phyloP scores from a whole-genome alignment of 1,140 invertebrate genomes.

The Sycobia sp. region DNA sequence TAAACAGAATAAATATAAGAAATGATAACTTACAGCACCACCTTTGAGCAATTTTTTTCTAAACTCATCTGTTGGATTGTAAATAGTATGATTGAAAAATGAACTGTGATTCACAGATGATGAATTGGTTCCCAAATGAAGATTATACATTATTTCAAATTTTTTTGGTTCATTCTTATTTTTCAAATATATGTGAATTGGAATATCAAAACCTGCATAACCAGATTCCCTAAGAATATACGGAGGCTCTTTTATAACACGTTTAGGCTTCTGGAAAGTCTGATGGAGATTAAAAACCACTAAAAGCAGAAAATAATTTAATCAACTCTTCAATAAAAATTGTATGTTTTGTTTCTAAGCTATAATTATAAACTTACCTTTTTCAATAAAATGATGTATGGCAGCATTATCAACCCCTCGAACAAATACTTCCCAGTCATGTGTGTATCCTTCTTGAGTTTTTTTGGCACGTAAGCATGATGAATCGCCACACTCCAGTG shows the following conservation, averaged over 20 bases:
- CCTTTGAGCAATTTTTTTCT: constrained; percentile 84
- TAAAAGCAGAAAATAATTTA: constrained; percentile 38
- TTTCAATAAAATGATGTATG: constrained; percentile 91
- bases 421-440: constrained; percentile 98
- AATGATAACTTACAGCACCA: constrained; percentile 68
- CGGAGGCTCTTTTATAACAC: constrained; percentile 90
- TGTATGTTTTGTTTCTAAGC: neutral
- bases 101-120: constrained; percentile 70
- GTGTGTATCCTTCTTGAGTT: constrained; percentile 89
- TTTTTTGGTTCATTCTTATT: constrained; percentile 91
- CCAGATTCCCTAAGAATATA: constrained; percentile 89
- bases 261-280: constrained; percentile 87
- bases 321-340: neutral
- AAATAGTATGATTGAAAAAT: constrained; percentile 79
- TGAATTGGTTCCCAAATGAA: constrained; percentile 77
- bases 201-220: constrained; percentile 90
- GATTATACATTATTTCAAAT: constrained; percentile 84
- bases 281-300: constrained; percentile 92
- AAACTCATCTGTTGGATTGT: constrained; percentile 88
- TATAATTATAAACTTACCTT: constrained; percentile 58
- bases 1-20: no score
- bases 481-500: constrained; percentile 90
- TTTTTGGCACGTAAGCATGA: constrained; percentile 78
- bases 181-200: constrained; percentile 89
- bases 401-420: constrained; percentile 81